Conservation (phyloP, 2,113 vertebrate species). For the Fregetta grallaria region DNA sequence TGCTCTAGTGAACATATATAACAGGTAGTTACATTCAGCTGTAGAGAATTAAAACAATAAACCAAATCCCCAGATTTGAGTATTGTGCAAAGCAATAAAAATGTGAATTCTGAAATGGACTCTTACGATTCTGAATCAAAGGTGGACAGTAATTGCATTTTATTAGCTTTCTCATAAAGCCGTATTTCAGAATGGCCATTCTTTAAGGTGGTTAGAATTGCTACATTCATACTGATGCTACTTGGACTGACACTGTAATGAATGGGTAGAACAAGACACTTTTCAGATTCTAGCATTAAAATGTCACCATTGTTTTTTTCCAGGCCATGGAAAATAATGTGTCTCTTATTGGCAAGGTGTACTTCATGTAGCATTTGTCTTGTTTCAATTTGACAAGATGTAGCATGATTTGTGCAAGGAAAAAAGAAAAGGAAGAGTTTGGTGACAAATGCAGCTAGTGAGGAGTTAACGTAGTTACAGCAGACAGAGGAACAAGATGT, state of each 20-base stretch:
- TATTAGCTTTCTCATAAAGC: constrained; percentile 54
- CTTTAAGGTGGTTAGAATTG: background rate
- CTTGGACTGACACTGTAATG: constrained; percentile 28
- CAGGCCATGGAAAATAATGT: constrained; percentile 43
- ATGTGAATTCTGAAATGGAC: constrained; percentile 42
- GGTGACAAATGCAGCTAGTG: constrained; percentile 14
- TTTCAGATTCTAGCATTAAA: constrained; percentile 46
- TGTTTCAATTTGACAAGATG: constrained; percentile 5
- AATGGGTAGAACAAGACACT: constrained; percentile 25
- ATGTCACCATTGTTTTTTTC: constrained; percentile 50
- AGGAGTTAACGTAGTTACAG: constrained; percentile 64
- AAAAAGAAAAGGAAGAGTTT: constrained; percentile 18
- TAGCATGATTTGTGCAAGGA: background rate
- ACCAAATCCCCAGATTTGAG: constrained; percentile 34
- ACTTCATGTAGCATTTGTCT: constrained; percentile 44
- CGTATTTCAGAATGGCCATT: constrained; percentile 22
- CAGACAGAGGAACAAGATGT: constrained; percentile 39
- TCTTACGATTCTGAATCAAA: constrained; percentile 56
- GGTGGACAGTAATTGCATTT: constrained; percentile 60
- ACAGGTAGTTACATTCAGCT: constrained; percentile 50
- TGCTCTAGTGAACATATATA: constrained; percentile 34
- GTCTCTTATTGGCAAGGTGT: constrained; percentile 23
- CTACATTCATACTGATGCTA: background rate
- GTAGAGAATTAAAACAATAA: constrained; percentile 67
- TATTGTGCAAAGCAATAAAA: constrained; percentile 25